Evolutionary conservation across 2,113 vertebrate species (phyloP).

Genomic region (Petrocephalus microphthalmus): DNA sequence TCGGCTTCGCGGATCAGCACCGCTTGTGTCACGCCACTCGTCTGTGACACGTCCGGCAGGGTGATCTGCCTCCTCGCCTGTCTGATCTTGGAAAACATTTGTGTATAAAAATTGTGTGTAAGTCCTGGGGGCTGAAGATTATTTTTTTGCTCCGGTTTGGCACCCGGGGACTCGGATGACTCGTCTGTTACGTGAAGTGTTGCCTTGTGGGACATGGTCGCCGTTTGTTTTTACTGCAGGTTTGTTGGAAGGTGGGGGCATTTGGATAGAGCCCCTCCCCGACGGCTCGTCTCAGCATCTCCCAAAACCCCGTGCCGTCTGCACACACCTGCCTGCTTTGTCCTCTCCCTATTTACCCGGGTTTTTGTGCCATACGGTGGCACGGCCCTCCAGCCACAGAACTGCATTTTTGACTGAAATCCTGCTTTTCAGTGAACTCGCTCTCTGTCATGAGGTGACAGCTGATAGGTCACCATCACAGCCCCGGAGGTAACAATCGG

Average conservation of each 20-base stretch:
- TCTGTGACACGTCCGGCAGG: neutral
- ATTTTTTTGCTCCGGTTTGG: neutral
- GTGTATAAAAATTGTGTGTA: neutral
- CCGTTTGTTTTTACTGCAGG: neutral
- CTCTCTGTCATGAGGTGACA: neutral
- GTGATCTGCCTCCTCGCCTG: neutral
- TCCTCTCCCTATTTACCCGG: neutral
- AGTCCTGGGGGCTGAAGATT: neutral
- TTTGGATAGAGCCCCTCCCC: neutral
- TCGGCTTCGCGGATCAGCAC: neutral
- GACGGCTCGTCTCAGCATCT: neutral
- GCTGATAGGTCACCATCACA: neutral
- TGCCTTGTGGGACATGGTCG: neutral
- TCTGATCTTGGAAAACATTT: neutral
- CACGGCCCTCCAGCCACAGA: neutral
- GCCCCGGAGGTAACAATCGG: neutral
- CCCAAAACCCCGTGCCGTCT: neutral
- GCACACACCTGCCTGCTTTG: neutral
- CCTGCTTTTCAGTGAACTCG: neutral
- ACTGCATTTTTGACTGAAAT: neutral
- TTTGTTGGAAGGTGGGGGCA: neutral
- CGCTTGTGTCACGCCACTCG: neutral
- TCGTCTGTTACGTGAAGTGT: neutral
- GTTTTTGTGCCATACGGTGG: neutral
- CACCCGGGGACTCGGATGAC: neutral